Base-by-base conservation (phyloP, 2,113 vertebrate genomes). In the Semicossyphus pulcher region DNA sequence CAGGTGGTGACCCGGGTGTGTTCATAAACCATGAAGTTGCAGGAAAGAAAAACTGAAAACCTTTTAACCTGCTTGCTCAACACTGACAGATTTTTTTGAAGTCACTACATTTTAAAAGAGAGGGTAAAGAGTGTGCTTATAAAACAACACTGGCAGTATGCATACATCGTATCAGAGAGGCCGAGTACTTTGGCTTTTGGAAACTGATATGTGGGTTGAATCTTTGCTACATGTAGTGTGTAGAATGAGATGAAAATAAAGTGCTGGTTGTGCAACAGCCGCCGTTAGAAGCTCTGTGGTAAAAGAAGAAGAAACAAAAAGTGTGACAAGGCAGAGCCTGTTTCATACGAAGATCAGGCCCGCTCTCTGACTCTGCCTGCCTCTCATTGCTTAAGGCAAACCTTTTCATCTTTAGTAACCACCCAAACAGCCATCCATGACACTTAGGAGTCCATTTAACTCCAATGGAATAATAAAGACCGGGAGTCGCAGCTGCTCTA, bases 331-430 rank as follows among this genome's bases (percentile, higher is more conserved):
- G 37, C 37, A 56, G 57, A 80, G 73, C 15, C 21, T 42, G 52
- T 61, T 74, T 73, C 48, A 61, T 73, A 69, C 57, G 58, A 69
- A 61, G 80, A 80, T 84, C 76, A 66, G 64, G 72, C 61, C 79
- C 71, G 39, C 58, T 76, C 42, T 74, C 56, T 72, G 53, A 59
- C 57, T 80, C 62, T 14, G 29, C 60, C 64, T 85, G 47, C 56
- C 66, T 80, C 70, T 78, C 47, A 49, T 76, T 70, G 85, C 88
- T 90, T 61, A 68, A 78, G 81, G 86, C 84, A 48, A 90, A 73
- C 34, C 60, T 79, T 90, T 91, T 89, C 67, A 86, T 88, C 84
- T 77, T 67, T 67, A 64, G 72, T 60, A 70, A 66, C 74, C 56
- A 74, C 72, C 79, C 66, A 89, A 86, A 88, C 75, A 86, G 74